A percentile compares a stretch with the other conserved stretches of the same genome.
These are phyloP conservation scores for Margarornis squamiger DNA, from an alignment of 2,797 vertebrate species.

Conservation along the genomic window DNA sequence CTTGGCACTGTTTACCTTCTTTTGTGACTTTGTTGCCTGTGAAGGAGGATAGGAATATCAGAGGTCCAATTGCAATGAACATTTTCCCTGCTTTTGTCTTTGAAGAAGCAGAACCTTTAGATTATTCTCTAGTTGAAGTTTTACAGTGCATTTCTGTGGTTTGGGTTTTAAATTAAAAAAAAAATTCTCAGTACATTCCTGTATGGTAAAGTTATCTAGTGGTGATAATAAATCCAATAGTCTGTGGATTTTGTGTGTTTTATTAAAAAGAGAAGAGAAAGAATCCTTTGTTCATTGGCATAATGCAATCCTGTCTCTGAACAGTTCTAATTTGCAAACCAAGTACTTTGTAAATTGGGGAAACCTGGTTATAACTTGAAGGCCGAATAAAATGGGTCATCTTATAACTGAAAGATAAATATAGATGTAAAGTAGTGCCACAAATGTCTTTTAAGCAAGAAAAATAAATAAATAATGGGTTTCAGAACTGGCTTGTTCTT, in stretches of 20 bases:
- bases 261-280: slow-evolving; percentile 50
- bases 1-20: slow-evolving; percentile 68
- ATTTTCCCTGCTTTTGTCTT: slow-evolving; percentile 48
- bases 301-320: slow-evolving; percentile 59
- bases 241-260: slow-evolving; percentile 43
- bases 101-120: not conserved
- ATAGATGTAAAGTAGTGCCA: slow-evolving; percentile 54
- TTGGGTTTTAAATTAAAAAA: slow-evolving; percentile 4
- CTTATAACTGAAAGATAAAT: slow-evolving; percentile 68
- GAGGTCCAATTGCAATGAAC: not conserved
- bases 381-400: slow-evolving; percentile 71
- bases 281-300: slow-evolving; percentile 61
- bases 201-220: slow-evolving; percentile 47
- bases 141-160: not conserved
- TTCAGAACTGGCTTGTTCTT: slow-evolving; percentile 65
- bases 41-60: slow-evolving; percentile 43
- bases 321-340: slow-evolving; percentile 58
- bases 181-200: not conserved
- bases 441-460: slow-evolving; percentile 47
- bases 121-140: slow-evolving; percentile 22
- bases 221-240: slow-evolving; percentile 58
- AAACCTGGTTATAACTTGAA: slow-evolving; percentile 67
- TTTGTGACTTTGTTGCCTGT: slow-evolving; percentile 73
- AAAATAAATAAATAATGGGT: slow-evolving; percentile 52
- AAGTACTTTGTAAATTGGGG: slow-evolving; percentile 69